Evolutionary conservation across 1,140 invertebrate genomes (phyloP).

Genomic region (Zaprionus capensis): DNA sequence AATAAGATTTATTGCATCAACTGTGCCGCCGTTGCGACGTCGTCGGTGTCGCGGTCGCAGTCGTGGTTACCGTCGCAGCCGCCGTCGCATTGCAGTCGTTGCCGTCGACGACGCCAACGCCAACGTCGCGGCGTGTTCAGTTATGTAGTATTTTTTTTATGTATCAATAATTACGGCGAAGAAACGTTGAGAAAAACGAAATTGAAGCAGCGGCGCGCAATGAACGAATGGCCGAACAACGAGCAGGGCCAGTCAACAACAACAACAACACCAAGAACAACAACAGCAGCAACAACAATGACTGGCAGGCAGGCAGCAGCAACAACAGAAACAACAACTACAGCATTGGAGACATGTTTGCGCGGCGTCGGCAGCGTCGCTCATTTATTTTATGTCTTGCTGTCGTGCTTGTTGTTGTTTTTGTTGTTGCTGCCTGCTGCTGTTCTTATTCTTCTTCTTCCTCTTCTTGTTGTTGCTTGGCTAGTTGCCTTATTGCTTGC

Average conservation of each 20-base stretch:
- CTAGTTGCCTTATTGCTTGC: constrained; percentile 58
- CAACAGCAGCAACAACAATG: constrained; percentile 43
- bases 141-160: constrained; percentile 63
- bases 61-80: not conserved
- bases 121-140: constrained; percentile 54
- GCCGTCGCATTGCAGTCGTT: no score
- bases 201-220: constrained; percentile 64
- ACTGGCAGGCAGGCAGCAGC: constrained; percentile 12
- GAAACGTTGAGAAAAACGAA: constrained; percentile 56
- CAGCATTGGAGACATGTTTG: constrained; percentile 78
- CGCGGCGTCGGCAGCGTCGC: constrained; percentile 64
- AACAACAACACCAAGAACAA: constrained; percentile 14
- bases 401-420: constrained; percentile 47
- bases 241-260: constrained; percentile 40
- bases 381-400: constrained; percentile 80
- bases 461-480: constrained; percentile 29
- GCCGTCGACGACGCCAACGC: not conserved
- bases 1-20: constrained; percentile 61
- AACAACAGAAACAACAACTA: constrained; percentile 46
- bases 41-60: constrained; percentile 1
- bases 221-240: constrained; percentile 48
- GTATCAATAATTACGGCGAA: constrained; percentile 80
- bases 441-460: constrained; percentile 23
- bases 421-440: constrained; percentile 28
- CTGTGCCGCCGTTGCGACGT: constrained; percentile 26